These are phyloP conservation scores for Cantharis lateralis DNA, from an alignment of 2,888 invertebrate genomes.

Conservation along the genomic window DNA sequence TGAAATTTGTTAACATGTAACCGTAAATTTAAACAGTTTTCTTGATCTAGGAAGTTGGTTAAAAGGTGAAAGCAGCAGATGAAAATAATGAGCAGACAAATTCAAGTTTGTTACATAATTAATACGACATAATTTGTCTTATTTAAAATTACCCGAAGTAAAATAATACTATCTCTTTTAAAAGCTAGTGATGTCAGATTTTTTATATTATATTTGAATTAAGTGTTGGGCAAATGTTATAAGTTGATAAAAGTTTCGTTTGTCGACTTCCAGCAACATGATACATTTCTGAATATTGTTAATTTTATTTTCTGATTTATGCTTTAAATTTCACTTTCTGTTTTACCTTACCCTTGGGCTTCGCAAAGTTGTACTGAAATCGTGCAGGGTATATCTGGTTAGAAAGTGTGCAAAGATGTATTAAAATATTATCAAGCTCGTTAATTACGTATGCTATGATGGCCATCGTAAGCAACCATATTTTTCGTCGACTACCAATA, in stretches of 20 bases:
- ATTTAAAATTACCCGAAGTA: conserved; percentile 6
- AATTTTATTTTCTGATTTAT: conserved; percentile 17
- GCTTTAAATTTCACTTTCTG: conserved; percentile 23
- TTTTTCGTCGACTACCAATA: too few relatives aligned
- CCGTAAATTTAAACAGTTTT: conserved; percentile 13
- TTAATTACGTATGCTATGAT: background rate
- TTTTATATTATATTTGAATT: background rate
- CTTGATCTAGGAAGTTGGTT: conserved; percentile 32
- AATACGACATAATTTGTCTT: background rate
- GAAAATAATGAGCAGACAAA: conserved; percentile 38
- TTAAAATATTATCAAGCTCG: background rate
- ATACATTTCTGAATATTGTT: conserved; percentile 9
- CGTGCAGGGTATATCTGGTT: background rate
- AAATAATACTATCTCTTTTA: conserved; percentile 1
- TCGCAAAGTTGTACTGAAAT: background rate
- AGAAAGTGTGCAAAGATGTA: background rate
- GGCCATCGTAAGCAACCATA: too few relatives aligned
- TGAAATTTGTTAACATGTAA: background rate
- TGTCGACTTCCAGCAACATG: background rate
- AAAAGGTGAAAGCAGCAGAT: conserved; percentile 35
- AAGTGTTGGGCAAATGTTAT: background rate
- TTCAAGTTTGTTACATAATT: conserved; percentile 34
- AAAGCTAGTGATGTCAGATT: background rate
- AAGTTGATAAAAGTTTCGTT: conserved; percentile 2
- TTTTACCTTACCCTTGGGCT: conserved; percentile 22